A percentile compares a stretch with the other conserved stretches of the same genome.
These are phyloP conservation scores for Leptinotarsa tumamoca DNA, from an alignment of 2,888 invertebrate genomes.

Conservation along the genomic window DNA sequence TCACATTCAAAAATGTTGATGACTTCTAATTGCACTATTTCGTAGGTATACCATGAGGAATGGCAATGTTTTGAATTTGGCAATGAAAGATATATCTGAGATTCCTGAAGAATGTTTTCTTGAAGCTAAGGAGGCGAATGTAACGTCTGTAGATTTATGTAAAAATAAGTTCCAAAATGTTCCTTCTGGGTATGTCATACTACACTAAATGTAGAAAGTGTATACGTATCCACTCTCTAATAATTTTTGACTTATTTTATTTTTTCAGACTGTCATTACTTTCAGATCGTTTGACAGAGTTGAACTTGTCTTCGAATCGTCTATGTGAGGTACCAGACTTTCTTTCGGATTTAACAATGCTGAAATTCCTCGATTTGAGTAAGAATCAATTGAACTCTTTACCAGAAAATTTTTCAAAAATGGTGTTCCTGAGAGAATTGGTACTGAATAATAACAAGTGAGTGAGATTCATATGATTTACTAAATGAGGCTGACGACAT, in stretches of 20 bases:
- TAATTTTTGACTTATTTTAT: background rate
- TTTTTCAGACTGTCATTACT: constrained; percentile 68
- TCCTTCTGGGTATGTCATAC: constrained; percentile 74
- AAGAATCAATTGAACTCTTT: constrained; percentile 78
- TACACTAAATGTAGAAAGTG: background rate
- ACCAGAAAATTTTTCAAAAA: constrained; percentile 72
- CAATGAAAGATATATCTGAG: constrained; percentile 72
- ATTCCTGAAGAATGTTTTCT: constrained; percentile 81
- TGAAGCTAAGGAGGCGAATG: constrained; percentile 78
- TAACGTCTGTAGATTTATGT: constrained; percentile 83
- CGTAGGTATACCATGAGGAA: constrained; percentile 71
- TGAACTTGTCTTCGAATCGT: constrained; percentile 80
- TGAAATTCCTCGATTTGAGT: constrained; percentile 80
- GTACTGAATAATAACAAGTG: constrained; percentile 87
- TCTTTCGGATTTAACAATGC: constrained; percentile 72
- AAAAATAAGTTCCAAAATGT: constrained; percentile 80
- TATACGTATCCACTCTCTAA: background rate
- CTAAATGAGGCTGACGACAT: too few relatives aligned
- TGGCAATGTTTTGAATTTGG: constrained; percentile 72
- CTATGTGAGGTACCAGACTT: constrained; percentile 75
- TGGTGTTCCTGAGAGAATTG: constrained; percentile 81
- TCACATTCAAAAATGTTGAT: constrained; percentile 6
- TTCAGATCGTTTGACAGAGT: constrained; percentile 71
- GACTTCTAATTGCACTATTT: constrained; percentile 28
- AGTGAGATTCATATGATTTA: constrained; percentile 45